phyloP scores from a whole-genome alignment of 1,140 invertebrate genomes.

The Solenopsis invicta region DNA sequence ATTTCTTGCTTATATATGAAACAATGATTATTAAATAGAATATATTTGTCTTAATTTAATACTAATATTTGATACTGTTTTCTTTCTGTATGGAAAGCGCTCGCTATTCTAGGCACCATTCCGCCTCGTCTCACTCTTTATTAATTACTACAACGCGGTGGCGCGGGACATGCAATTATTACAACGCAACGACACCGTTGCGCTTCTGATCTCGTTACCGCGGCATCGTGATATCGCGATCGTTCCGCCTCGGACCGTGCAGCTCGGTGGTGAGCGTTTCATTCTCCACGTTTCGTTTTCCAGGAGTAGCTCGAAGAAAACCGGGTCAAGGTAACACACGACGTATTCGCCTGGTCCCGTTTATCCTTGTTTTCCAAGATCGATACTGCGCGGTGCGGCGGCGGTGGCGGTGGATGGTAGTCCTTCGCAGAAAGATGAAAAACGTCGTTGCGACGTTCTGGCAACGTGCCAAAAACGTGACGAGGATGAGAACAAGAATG shows the following conservation, averaged over 20 bases:
- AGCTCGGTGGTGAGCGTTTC: constrained; percentile 24
- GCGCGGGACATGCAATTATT: constrained; percentile 38
- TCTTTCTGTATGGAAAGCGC: background rate
- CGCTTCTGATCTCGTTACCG: constrained; percentile 53
- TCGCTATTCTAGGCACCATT: background rate
- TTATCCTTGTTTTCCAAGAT: constrained; percentile 63
- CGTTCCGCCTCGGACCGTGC: constrained; percentile 11
- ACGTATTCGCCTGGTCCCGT: constrained; percentile 52
- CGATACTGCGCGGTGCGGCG: constrained; percentile 45
- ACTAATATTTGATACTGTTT: too few relatives aligned
- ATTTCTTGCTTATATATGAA: too few relatives aligned
- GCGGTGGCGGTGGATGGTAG: constrained; percentile 18
- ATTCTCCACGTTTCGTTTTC: constrained; percentile 61
- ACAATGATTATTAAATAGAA: too few relatives aligned
- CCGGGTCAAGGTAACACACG: constrained; percentile 70
- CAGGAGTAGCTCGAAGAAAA: constrained; percentile 58
- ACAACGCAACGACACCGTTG: constrained; percentile 13
- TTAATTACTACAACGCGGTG: background rate
- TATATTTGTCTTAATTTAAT: too few relatives aligned
- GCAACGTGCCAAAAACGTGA: background rate
- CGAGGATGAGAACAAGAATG: background rate
- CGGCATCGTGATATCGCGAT: constrained; percentile 65
- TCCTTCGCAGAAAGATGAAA: constrained; percentile 51
- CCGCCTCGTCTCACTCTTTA: background rate
- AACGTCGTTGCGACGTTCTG: constrained; percentile 47